Conservation (phyloP, 1,140 invertebrate genomes). For the Ooceraea biroi region DNA sequence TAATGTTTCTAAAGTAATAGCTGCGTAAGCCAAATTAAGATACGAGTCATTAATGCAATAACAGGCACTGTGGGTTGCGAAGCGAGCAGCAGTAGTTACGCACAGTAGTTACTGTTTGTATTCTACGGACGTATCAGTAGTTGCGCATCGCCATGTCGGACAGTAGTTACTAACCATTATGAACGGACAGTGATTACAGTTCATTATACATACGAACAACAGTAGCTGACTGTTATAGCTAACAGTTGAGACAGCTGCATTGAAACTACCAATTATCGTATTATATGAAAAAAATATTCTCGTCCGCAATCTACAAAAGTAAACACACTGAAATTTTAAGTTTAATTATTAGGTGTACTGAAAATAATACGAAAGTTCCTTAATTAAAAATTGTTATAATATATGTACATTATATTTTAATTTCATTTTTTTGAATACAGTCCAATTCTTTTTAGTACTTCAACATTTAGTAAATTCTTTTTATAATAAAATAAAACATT, state of each 20-base stretch:
- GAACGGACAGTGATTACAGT: constrained; percentile 65
- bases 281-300: constrained; percentile 2
- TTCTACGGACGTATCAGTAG: constrained; percentile 47
- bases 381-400: not conserved
- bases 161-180: constrained; percentile 72
- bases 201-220: constrained; percentile 57
- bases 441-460: not conserved
- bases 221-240: constrained; percentile 46
- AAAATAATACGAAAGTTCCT: constrained; percentile 8
- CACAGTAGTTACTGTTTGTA: constrained; percentile 51
- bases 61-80: not conserved
- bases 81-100: constrained; percentile 9
- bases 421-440: not conserved
- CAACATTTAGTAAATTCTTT: too few species aligned
- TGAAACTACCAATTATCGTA: not conserved
- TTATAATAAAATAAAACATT: too few species aligned
- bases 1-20: not conserved
- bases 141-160: constrained; percentile 33
- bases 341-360: not conserved
- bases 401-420: not conserved
- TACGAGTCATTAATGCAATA: constrained; percentile 40
- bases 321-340: not conserved
- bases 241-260: constrained; percentile 44
- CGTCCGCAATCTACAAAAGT: not conserved
- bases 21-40: constrained; percentile 30